A percentile compares a stretch with the other conserved stretches of the same genome.
Evolutionary conservation across 2,797 vertebrate genomes (phyloP).

Genomic region (Telmatherina bonti): DNA sequence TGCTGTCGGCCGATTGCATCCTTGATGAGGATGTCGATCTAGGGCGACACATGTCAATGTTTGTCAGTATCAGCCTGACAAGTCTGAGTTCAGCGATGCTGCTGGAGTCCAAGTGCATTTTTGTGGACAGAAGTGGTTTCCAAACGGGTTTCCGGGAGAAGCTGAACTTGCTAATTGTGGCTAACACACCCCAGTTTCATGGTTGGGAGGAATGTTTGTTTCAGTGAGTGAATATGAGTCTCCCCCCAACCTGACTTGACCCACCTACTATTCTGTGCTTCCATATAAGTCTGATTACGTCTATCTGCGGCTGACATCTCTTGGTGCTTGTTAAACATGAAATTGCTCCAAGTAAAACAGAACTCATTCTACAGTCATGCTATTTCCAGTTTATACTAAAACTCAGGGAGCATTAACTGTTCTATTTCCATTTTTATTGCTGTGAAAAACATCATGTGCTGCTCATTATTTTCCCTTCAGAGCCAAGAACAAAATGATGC

Average conservation of each 20-base stretch:
- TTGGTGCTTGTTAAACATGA: slow-evolving; percentile 16
- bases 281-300: slow-evolving; percentile 20
- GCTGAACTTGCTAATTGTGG: slow-evolving; percentile 29
- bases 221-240: slow-evolving; percentile 19
- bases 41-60: slow-evolving; percentile 5
- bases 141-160: slow-evolving; percentile 30
- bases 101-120: slow-evolving; percentile 33
- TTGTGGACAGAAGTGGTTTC: slow-evolving; percentile 35
- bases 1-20: slow-evolving; percentile 91
- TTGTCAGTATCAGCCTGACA: slow-evolving; percentile 11
- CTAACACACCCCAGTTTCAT: slow-evolving; percentile 26
- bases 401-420: background rate
- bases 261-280: slow-evolving; percentile 26
- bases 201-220: slow-evolving; percentile 47
- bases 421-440: slow-evolving; percentile 3
- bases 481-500: slow-evolving; percentile 7
- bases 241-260: slow-evolving; percentile 38
- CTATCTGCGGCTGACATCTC: slow-evolving; percentile 33
- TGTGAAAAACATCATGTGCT: slow-evolving; percentile 6
- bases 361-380: background rate
- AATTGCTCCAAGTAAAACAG: slow-evolving; percentile 16
- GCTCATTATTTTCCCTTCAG: slow-evolving; percentile 15
- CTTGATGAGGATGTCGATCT: slow-evolving; percentile 92
- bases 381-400: slow-evolving; percentile 10
- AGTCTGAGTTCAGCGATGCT: slow-evolving; percentile 9